These are phyloP conservation scores for Drosophila peninsularis DNA, from an alignment of 2,888 invertebrate genomes.

Conservation along the genomic window DNA sequence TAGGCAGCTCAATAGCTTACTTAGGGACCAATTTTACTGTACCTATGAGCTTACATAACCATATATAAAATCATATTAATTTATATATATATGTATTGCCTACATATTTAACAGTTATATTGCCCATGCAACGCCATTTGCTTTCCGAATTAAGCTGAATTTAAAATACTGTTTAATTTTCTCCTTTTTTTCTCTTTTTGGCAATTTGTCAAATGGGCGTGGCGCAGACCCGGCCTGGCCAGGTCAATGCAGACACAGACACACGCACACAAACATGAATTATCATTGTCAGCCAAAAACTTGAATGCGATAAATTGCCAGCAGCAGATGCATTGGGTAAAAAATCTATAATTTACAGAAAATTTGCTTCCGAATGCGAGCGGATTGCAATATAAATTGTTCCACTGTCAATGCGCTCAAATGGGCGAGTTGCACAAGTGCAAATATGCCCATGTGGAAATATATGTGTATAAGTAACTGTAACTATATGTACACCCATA, in stretches of 20 bases:
- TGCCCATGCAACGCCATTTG: conserved; percentile 17
- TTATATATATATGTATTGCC: background rate
- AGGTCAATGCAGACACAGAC: conserved; percentile 25
- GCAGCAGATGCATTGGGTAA: conserved; percentile 50
- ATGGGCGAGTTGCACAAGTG: conserved; percentile 18
- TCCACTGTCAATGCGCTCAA: conserved; percentile 36
- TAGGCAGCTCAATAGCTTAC: no score
- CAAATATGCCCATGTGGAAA: conserved; percentile 22
- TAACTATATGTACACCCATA: background rate
- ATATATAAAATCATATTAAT: background rate
- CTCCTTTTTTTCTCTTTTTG: conserved; percentile 39
- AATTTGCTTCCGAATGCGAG: conserved; percentile 71
- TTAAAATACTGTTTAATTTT: conserved; percentile 30
- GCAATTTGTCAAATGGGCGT: conserved; percentile 76
- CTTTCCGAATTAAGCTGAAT: conserved; percentile 32
- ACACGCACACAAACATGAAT: conserved; percentile 54
- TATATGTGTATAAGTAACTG: background rate
- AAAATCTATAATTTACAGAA: conserved; percentile 79
- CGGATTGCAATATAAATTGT: conserved; percentile 50
- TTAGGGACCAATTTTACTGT: no score
- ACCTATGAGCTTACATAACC: background rate
- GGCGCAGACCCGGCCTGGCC: conserved; percentile 30
- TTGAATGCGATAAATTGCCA: conserved; percentile 72
- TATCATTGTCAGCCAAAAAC: conserved; percentile 71
- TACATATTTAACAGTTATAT: background rate